Base-by-base conservation (phyloP, 2,113 vertebrate species). In the Amphilophus citrinellus region DNA sequence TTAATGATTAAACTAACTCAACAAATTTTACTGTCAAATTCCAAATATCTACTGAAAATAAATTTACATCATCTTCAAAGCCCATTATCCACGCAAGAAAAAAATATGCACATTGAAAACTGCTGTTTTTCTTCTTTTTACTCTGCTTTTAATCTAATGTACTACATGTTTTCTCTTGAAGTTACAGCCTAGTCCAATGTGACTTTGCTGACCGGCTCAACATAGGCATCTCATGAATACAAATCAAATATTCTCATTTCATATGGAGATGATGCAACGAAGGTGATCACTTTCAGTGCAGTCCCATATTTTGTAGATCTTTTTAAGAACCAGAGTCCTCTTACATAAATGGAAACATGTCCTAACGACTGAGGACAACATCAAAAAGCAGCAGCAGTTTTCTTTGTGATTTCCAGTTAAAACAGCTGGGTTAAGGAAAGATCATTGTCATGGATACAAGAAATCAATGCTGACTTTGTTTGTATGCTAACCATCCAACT, bases 201-300 rank as follows among this genome's bases (percentile, higher is more conserved):
- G 24, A 71, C 65, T 50, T 50, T 50, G 65, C 27, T 71, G 24
- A 71, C 65, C 50, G 42, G 24, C 65, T 17, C 42, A 71, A 71
- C 42, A 50, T 20, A 50, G 18, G 65, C 65, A 71, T 27, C 42
- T 71, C 42, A 71, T 68, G 27, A 68, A 68, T 68, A 27, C 22
- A 68, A 68, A 68, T 71, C 42, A 71, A 71, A 71, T 71, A 71
- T 50, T 71, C 22, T 71, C 42, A 71, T 71, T 71, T 50, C 50
- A 68, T 68, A 50, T 68, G 42, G 65, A 68, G 47, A 68, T 68
- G 42, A 68, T 15, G 42, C 42, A 68, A 68, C 47, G 22, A 47
- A 47, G 42, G 22, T 27, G 14, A 68, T 68, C 47, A 47, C 65
- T 47, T 68, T 68, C 9, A 47, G 15, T 71, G 65, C 65, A 71